Conservation (phyloP, 2,888 invertebrate species). For the Furcula furcula region DNA sequence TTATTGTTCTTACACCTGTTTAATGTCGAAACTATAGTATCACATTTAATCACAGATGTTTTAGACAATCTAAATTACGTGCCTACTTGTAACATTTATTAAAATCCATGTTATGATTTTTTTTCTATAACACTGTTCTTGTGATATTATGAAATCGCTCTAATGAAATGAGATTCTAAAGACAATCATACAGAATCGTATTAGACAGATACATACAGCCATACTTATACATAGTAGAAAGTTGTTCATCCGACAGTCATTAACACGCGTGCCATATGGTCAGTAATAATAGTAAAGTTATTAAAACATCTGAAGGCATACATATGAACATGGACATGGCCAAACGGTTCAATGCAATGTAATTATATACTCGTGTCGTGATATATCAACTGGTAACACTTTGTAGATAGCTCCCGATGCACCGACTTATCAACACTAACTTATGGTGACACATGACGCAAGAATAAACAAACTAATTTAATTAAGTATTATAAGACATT, state of each 20-base stretch:
- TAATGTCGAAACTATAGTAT: no score
- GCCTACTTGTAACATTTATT: no score
- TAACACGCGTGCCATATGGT: slow-evolving; percentile 33
- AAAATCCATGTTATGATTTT: not conserved
- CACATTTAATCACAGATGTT: no score
- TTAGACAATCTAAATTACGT: no score
- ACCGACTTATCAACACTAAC: not conserved
- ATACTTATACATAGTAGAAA: slow-evolving; percentile 30
- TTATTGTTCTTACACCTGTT: no score
- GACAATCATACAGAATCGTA: slow-evolving; percentile 5
- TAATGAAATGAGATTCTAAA: slow-evolving; percentile 2
- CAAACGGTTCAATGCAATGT: slow-evolving; percentile 19
- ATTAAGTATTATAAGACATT: not conserved
- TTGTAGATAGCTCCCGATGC: not conserved
- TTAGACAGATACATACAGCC: slow-evolving; percentile 11
- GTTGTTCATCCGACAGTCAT: slow-evolving; percentile 33
- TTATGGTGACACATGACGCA: not conserved
- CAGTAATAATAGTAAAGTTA: slow-evolving; percentile 30
- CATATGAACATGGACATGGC: slow-evolving; percentile 31
- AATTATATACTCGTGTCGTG: slow-evolving; percentile 22
- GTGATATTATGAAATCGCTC: not conserved
- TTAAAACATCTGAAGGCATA: slow-evolving; percentile 23
- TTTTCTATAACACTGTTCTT: no score
- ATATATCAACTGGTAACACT: slow-evolving; percentile 7
- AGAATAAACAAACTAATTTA: not conserved